phyloP scores from a whole-genome alignment of 2,888 invertebrate species.

The Bellardia bayeri region DNA sequence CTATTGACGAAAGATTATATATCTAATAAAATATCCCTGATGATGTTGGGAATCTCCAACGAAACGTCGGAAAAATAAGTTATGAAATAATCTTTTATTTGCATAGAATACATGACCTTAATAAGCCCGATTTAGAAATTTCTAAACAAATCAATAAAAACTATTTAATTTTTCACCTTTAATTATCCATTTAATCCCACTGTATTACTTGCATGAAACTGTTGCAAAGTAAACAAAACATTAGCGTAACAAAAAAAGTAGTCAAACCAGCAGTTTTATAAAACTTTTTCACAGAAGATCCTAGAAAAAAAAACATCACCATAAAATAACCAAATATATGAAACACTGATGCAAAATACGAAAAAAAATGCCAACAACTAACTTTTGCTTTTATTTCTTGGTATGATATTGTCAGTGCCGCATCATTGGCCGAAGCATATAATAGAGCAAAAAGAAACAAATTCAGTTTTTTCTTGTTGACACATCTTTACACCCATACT shows the following conservation, averaged over 20 bases:
- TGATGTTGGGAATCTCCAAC: no score
- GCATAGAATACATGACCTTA: no score
- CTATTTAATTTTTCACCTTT: neutral
- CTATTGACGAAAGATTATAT: no score
- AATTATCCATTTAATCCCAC: neutral
- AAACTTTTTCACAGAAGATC: neutral
- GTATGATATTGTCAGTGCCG: neutral
- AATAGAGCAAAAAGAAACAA: neutral
- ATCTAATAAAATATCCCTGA: no score
- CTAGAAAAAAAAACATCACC: neutral
- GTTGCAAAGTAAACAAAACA: neutral
- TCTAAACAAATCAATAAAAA: no score
- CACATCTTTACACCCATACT: neutral
- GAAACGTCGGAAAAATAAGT: no score
- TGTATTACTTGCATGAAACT: neutral
- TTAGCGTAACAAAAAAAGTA: neutral
- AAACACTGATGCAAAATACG: neutral
- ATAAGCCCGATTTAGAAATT: no score
- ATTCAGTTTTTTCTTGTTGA: neutral
- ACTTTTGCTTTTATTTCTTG: neutral
- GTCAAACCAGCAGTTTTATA: neutral
- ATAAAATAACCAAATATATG: neutral
- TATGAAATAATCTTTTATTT: no score
- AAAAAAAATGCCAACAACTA: neutral
- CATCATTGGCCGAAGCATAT: conserved; percentile 6